A percentile compares a stretch with the other conserved stretches of the same genome.
phyloP scores from a whole-genome alignment of 1,140 invertebrate species.

The Musca vetustissima region DNA sequence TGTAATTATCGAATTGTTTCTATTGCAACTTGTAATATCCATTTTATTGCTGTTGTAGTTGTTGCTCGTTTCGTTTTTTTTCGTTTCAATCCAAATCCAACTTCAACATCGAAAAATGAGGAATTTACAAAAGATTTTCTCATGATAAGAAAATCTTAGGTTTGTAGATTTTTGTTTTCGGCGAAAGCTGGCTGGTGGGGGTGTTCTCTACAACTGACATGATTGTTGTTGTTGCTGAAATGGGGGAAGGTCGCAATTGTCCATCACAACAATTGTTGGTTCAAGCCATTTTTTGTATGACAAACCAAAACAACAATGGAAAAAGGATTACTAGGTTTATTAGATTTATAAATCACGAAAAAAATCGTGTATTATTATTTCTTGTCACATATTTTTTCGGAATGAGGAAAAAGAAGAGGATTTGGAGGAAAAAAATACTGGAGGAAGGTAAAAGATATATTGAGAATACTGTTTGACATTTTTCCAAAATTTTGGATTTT shows the following conservation, averaged over 20 bases:
- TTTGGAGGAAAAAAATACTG: too few relatives aligned
- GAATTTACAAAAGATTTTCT: slow-evolving; percentile 11
- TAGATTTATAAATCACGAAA: background rate
- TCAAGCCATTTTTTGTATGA: too few relatives aligned
- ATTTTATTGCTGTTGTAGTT: background rate
- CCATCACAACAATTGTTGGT: background rate
- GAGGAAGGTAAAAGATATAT: too few relatives aligned
- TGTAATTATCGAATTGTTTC: slow-evolving; percentile 25
- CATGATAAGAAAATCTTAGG: slow-evolving; percentile 10
- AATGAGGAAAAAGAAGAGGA: too few relatives aligned
- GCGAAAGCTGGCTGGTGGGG: slow-evolving; percentile 31
- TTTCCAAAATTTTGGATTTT: too few relatives aligned
- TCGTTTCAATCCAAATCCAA: background rate
- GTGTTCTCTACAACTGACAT: background rate
- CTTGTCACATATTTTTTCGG: too few relatives aligned
- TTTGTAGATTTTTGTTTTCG: slow-evolving; percentile 33
- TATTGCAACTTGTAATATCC: background rate
- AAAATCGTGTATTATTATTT: background rate
- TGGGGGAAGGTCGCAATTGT: slow-evolving; percentile 8
- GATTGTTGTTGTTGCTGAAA: slow-evolving; percentile 22
- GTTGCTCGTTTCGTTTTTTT: too few relatives aligned
- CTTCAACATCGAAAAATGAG: background rate
- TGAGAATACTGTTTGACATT: too few relatives aligned
- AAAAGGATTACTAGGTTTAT: slow-evolving; percentile 18
- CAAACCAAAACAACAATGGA: background rate